Percentiles rank a stretch among this genome's conserved stretches.
Conservation (phyloP, 2,888 invertebrate species). For the Sturmia bella region DNA sequence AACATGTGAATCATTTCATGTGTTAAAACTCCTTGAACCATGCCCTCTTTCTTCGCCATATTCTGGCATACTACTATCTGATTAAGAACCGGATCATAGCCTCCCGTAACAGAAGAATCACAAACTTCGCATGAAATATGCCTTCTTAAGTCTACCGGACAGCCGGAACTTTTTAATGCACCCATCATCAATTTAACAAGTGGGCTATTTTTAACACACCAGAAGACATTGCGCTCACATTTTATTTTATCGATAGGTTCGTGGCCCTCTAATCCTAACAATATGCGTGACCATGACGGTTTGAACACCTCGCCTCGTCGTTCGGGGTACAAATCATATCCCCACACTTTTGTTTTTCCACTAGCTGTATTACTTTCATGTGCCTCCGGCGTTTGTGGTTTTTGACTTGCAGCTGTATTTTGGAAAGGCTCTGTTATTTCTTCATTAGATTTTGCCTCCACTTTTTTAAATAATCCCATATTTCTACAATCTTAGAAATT, state of each 20-base stretch:
- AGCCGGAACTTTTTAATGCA: conserved; percentile 86
- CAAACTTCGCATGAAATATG: conserved; percentile 97
- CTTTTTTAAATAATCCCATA: conserved; percentile 70
- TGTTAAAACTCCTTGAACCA: conserved; percentile 90
- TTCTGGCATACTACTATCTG: conserved; percentile 95
- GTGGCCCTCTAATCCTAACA: conserved; percentile 86
- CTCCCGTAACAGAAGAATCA: conserved; percentile 91
- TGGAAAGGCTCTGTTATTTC: conserved; percentile 35
- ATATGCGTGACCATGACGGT: conserved; percentile 83
- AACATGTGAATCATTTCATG: conserved; percentile 99
- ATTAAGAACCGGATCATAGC: conserved; percentile 84
- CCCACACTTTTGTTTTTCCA: conserved; percentile 83
- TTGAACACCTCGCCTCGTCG: conserved; percentile 85
- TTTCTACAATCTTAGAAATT: not conserved
- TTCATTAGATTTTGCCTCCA: conserved; percentile 54
- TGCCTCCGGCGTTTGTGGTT: not conserved
- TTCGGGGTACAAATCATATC: conserved; percentile 92
- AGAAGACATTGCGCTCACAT: conserved; percentile 89
- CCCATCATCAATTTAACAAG: conserved; percentile 92
- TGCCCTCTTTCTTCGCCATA: conserved; percentile 86
- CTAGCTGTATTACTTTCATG: not conserved
- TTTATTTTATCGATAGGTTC: conserved; percentile 88
- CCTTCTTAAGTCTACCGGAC: conserved; percentile 90
- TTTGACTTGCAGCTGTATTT: not conserved
- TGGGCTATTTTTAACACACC: conserved; percentile 89